Evolutionary conservation across 2,797 vertebrate species (phyloP), one percentile per base, ranked within the genome.

Genomic region (Oryzias sinensis): DNA sequence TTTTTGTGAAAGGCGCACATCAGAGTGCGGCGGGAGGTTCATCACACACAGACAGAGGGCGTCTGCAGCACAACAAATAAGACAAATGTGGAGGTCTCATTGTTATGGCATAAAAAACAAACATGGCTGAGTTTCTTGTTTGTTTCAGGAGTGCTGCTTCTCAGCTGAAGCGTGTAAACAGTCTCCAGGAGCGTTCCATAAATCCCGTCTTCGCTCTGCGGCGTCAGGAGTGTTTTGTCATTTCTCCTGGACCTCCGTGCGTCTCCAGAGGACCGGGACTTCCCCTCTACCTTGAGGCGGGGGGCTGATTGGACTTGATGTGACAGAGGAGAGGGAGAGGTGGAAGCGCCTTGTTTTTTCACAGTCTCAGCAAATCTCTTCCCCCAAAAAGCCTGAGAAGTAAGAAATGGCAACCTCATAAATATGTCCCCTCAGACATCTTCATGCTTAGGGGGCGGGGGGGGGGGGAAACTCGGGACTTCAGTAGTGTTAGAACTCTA

Each of bases 1-100:
- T 29, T 37, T 37, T 58, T 62, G 65, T 82, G 33, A 59, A 84
- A 88, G 83, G 81, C 83, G 88, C 83, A 72, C 45, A 60, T 83
- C 56, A 76, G 73, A 76, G 73, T 51, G 72, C 43, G 25, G 49
- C 43, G n/a, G 49, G 62, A 58, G 62, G 20, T 47, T 47, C 11
- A 43, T 17, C 2, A 4, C 48, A 63, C 40, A 59, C 49, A 55
- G 68, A 68, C 37, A 59, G 49, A 70, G 44, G 56, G 15, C 29
- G 54, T 70, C 62, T 56, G 24, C 27, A 70, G 77, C 74, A 84
- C 82, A 83, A 86, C 82, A 62, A 76, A 76, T 42, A 29, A 65
- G 5, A 62, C 6, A 50, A 16, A 22, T 17, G 48, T 43, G 20
- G 43, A 62, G 15, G 68, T 53, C 41, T 58, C 68, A 80, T 51